Evolutionary conservation across 2,888 invertebrate genomes (phyloP).

Genomic region (Pachydiplax longipennis): DNA sequence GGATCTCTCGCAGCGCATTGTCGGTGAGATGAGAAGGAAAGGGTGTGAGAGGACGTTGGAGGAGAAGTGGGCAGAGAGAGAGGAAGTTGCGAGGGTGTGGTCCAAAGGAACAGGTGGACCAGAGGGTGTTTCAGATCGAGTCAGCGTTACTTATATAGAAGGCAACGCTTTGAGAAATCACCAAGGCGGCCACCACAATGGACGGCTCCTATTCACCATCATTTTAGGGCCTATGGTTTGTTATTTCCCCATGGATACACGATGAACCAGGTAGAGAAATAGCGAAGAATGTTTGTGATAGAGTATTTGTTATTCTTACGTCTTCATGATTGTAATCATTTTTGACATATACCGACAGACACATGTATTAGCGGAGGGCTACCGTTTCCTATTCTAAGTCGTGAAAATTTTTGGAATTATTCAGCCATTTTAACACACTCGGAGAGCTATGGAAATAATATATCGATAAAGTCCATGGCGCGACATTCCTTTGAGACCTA

Average conservation of each 20-base stretch:
- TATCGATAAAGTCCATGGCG: too few species aligned
- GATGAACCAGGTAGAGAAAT: neutral
- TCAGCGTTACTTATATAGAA: neutral
- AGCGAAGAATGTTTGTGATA: neutral
- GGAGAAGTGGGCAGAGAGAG: neutral
- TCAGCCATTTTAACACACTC: too few species aligned
- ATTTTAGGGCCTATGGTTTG: neutral
- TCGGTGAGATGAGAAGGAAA: neutral
- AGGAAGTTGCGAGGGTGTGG: neutral
- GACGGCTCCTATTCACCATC: neutral
- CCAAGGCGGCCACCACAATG: neutral
- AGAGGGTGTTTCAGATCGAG: neutral
- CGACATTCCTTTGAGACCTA: too few species aligned
- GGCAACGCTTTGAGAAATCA: neutral
- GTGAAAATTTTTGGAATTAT: too few species aligned
- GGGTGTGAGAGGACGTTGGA: neutral
- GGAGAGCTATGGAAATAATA: too few species aligned
- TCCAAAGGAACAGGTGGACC: slow-evolving; percentile 13
- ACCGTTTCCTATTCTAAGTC: too few species aligned
- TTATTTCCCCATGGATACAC: neutral
- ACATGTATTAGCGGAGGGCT: too few species aligned
- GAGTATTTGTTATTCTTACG: neutral
- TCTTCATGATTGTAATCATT: neutral
- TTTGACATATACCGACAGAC: too few species aligned
- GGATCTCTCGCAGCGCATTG: neutral